Conservation (phyloP, 2,888 invertebrate genomes). For the Amiota minor region DNA sequence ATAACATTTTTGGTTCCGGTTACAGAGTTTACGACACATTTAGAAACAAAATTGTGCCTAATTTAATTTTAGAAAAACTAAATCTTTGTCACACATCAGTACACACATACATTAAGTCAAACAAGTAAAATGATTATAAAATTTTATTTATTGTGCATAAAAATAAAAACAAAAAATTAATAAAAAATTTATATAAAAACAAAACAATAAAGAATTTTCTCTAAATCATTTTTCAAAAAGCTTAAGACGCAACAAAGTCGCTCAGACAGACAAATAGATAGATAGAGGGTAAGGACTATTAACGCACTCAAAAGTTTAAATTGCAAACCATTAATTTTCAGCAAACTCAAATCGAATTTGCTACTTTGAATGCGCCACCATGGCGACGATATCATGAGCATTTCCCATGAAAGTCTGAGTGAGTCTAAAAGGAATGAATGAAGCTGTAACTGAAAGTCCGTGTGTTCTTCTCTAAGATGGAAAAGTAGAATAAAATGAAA, state of each 20-base stretch:
- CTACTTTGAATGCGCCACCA: slow-evolving; percentile 8
- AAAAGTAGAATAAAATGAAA: background rate
- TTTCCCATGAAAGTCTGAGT: background rate
- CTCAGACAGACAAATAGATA: background rate
- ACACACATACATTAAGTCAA: slow-evolving; percentile 8
- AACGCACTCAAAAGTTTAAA: slow-evolving; percentile 24
- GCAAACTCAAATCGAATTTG: slow-evolving; percentile 7
- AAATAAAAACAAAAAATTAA: slow-evolving; percentile 9
- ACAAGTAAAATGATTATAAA: slow-evolving; percentile 4
- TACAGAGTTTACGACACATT: slow-evolving; percentile 49
- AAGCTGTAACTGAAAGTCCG: background rate
- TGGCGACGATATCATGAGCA: background rate
- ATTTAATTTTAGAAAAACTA: background rate
- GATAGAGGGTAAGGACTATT: background rate
- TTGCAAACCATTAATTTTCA: slow-evolving; percentile 25
- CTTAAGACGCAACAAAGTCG: background rate
- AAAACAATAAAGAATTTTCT: background rate
- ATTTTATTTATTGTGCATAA: slow-evolving; percentile 20
- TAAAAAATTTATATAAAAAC: background rate
- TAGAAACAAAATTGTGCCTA: slow-evolving; percentile 10
- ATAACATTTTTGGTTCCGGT: slow-evolving; percentile 54
- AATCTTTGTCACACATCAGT: too few species aligned
- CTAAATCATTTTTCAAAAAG: background rate
- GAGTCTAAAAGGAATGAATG: background rate
- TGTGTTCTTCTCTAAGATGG: background rate